phyloP scores from a whole-genome alignment of 2,797 vertebrate genomes.

The Semotilus atromaculatus region DNA sequence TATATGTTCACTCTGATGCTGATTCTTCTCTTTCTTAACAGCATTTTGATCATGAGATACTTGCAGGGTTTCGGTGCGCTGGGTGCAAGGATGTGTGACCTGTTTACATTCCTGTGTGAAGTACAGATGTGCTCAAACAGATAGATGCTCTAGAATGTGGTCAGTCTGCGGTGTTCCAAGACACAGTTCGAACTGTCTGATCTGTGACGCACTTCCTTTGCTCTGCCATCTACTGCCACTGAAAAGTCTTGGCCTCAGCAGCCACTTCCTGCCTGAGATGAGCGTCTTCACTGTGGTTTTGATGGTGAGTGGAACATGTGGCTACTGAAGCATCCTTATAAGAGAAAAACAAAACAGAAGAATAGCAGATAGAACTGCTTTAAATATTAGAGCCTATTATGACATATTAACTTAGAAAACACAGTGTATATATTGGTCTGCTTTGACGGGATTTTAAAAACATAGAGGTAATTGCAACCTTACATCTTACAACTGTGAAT shows the following conservation, averaged over 20 bases:
- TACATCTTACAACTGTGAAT: not conserved
- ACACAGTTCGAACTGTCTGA: constrained; percentile 57
- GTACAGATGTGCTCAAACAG: constrained; percentile 49
- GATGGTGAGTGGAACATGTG: constrained; percentile 75
- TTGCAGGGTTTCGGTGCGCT: not conserved
- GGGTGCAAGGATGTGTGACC: constrained; percentile 53
- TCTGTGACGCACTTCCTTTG: constrained; percentile 76
- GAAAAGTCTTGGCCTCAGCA: constrained; percentile 75
- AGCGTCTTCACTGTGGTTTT: constrained; percentile 71
- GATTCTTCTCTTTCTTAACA: not conserved
- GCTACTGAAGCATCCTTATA: constrained; percentile 69
- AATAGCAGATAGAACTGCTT: constrained; percentile 28
- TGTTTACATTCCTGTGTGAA: constrained; percentile 59
- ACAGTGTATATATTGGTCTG: not conserved
- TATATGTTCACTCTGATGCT: not conserved
- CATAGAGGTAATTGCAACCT: not conserved
- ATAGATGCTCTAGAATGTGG: constrained; percentile 52
- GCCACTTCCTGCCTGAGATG: constrained; percentile 75
- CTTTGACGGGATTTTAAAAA: not conserved
- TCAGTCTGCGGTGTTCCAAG: constrained; percentile 59
- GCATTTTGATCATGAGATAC: constrained; percentile 20
- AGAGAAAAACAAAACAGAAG: constrained; percentile 64
- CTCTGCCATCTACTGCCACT: constrained; percentile 74
- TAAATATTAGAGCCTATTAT: not conserved
- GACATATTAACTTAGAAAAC: not conserved